Evolutionary conservation across 2,888 invertebrate genomes (phyloP), one percentile per base, ranked within the genome.

Genomic region (Pyrrhosoma nymphula): DNA sequence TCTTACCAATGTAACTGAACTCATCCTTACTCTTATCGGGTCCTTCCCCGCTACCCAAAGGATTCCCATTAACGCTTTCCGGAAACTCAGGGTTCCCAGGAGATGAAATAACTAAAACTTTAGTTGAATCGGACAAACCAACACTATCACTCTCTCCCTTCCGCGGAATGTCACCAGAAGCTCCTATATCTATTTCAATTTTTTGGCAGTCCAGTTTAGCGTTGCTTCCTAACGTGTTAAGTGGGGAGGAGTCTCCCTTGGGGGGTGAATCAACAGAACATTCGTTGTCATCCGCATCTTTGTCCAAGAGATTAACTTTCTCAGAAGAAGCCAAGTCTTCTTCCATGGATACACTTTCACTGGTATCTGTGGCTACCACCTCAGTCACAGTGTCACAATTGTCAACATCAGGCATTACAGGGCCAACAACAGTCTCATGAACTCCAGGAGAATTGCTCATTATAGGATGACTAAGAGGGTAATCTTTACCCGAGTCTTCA

Each of bases 91-190:
- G 23, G 16, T 55, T 69, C n/a, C 18, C n/a, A 69, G 93, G 39
- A 26, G 93, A 93, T 55, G 93, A 55, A 4, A 93, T 63, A 47
- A 93, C 93, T 93, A 93, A 69, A 93, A 93, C 93, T 93, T 93
- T 93, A n/a, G 47, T n/a, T 4, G 89, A 55, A 14, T 39, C 63
- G 1, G 47, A n/a, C 18, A 63, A 63, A 69, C n/a, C 93, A 35
- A 82, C 82, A 93, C 69, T 69, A 93, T 75, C 93, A 93, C 69
- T 26, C 35, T 69, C 69, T 16, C 26, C 69, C n/a, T 75, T 60
- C n/a, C 14, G 47, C n/a, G 39, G 47, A 63, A n/a, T 69, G 69
- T 93, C 69, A 63, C 39, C 69, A 75, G 93, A 75, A n/a, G 26
- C 63, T 23, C 91, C 63, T 26, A 63, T 20, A 75, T 93, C 47